Evolutionary conservation across 2,113 vertebrate genomes (phyloP).

Genomic region (Benitochromis conjunctus): DNA sequence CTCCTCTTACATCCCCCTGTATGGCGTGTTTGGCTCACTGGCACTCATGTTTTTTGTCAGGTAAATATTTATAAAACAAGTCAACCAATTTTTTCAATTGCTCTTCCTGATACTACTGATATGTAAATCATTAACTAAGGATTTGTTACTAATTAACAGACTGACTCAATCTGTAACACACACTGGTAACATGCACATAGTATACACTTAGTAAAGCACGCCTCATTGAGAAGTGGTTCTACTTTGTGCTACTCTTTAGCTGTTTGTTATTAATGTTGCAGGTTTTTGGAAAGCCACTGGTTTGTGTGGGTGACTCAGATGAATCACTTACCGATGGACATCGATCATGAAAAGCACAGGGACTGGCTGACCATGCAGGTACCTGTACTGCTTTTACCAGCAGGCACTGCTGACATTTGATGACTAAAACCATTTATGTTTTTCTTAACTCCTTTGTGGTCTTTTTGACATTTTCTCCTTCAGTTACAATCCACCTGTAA

Average conservation of each 20-base stretch:
- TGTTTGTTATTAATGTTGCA: conserved; percentile 31
- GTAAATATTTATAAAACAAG: conserved; percentile 57
- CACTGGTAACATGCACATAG: neutral
- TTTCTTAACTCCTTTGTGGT: neutral
- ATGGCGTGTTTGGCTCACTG: conserved; percentile 80
- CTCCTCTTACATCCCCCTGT: conserved; percentile 80
- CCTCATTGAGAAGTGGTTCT: neutral
- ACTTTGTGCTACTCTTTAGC: neutral
- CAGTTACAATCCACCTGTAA: conserved; percentile 93
- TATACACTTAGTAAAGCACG: neutral
- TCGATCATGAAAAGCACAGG: conserved; percentile 83
- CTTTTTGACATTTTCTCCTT: neutral
- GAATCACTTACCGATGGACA: conserved; percentile 94
- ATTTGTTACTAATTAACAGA: neutral
- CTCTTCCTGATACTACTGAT: neutral
- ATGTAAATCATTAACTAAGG: neutral
- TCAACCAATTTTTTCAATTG: neutral
- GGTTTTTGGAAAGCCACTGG: conserved; percentile 96
- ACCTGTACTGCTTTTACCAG: neutral
- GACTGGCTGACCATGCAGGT: conserved; percentile 97
- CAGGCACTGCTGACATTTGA: neutral
- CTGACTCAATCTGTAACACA: neutral
- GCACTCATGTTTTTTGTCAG: conserved; percentile 85
- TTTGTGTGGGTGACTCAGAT: conserved; percentile 99
- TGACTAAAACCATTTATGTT: neutral